These are phyloP conservation scores for Pseudopipra pipra DNA, from an alignment of 2,113 vertebrate species.

Conservation along the genomic window DNA sequence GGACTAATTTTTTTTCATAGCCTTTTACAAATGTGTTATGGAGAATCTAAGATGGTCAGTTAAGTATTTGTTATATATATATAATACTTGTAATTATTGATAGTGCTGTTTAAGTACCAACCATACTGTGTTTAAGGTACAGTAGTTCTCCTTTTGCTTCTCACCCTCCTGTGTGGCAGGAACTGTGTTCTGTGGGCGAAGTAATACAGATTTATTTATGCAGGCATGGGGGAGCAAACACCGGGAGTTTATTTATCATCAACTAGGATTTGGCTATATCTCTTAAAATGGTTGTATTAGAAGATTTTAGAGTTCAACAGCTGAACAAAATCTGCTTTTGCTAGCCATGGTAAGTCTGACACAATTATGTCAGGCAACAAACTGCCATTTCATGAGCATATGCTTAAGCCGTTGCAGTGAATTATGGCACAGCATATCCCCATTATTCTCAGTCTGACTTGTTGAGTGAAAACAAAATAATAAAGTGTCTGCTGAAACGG, in stretches of 20 bases:
- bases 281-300: not conserved
- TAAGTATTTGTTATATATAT: not conserved
- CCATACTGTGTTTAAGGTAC: not conserved
- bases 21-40: not conserved
- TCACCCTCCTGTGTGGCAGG: not conserved
- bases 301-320: not conserved
- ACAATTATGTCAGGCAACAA: slow-evolving; percentile 24
- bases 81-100: not conserved
- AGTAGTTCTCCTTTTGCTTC: not conserved
- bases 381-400: slow-evolving; percentile 3
- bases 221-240: not conserved
- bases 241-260: not conserved
- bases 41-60: not conserved
- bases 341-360: not conserved
- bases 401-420: slow-evolving; percentile 6
- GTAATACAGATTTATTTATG: not conserved
- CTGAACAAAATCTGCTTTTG: not conserved
- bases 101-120: not conserved
- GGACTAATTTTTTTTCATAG: not conserved
- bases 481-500: not conserved
- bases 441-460: not conserved
- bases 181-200: not conserved
- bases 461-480: slow-evolving; percentile 31
- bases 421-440: not conserved
- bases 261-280: not conserved